phyloP scores from a whole-genome alignment of 1,140 invertebrate species.

The Drosophila athabasca region DNA sequence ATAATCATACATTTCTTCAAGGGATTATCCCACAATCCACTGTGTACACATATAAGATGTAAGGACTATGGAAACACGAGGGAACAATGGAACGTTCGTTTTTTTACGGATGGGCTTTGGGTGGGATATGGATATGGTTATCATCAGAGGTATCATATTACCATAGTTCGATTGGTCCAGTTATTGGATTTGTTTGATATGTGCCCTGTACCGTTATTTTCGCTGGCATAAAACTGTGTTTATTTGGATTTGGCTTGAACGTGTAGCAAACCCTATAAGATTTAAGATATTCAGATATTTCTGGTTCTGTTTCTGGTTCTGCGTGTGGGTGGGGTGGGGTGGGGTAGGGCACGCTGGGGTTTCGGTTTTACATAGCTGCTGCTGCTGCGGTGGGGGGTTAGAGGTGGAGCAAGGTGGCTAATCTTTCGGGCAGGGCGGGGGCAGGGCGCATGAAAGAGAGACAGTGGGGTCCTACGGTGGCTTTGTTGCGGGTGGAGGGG shows the following conservation, averaged over 20 bases:
- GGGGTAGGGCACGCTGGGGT: not conserved
- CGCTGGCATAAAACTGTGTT: slow-evolving; percentile 82
- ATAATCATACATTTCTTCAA: no score
- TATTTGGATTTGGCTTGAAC: slow-evolving; percentile 83
- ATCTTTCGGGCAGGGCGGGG: no score
- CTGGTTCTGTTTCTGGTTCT: slow-evolving; percentile 8
- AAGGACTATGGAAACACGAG: not conserved
- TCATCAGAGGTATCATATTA: slow-evolving; percentile 58
- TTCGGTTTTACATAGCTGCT: no score
- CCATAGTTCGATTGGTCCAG: slow-evolving; percentile 83
- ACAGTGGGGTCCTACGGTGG: no score
- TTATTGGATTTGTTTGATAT: slow-evolving; percentile 82
- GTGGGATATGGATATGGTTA: slow-evolving; percentile 17
- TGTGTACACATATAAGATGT: no score
- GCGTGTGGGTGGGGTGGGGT: not conserved
- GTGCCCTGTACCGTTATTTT: slow-evolving; percentile 82
- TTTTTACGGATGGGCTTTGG: not conserved
- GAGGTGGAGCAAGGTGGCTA: no score
- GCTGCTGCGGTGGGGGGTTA: no score
- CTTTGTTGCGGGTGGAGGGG: not conserved
- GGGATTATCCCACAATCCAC: no score
- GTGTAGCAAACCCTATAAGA: slow-evolving; percentile 83
- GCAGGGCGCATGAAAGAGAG: not conserved
- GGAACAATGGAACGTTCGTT: not conserved
- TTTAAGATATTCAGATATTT: slow-evolving; percentile 37